phyloP scores from a whole-genome alignment of 2,113 vertebrate species.

The Pollimyrus isidori region DNA sequence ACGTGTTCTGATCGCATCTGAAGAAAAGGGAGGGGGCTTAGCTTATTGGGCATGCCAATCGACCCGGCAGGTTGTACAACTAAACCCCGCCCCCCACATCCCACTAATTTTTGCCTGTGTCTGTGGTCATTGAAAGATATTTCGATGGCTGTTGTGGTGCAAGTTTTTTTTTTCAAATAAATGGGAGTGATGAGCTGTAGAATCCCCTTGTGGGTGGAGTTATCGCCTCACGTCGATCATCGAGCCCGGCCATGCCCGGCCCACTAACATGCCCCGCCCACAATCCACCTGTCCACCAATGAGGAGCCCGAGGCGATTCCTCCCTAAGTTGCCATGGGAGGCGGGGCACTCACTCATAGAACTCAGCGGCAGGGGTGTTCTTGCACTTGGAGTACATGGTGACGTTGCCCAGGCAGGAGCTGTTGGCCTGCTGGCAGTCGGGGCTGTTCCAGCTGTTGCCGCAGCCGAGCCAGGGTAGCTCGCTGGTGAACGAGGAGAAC shows the following conservation, averaged over 20 bases:
- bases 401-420: slow-evolving; percentile 67
- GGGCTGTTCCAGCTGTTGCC: slow-evolving; percentile 83
- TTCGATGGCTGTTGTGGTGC: not conserved
- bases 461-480: slow-evolving; percentile 85
- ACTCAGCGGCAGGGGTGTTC: slow-evolving; percentile 88
- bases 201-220: not conserved
- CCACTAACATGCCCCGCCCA: not conserved
- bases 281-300: not conserved
- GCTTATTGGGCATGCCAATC: not conserved
- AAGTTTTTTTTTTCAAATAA: not conserved
- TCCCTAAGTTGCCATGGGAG: not conserved
- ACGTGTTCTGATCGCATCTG: not conserved
- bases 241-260: not conserved
- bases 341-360: slow-evolving; percentile 83
- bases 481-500: slow-evolving; percentile 81
- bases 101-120: not conserved
- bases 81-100: no score
- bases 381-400: slow-evolving; percentile 87
- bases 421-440: slow-evolving; percentile 76
- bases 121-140: not conserved
- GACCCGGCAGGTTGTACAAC: not conserved
- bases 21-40: not conserved
- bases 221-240: not conserved
- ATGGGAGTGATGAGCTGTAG: not conserved
- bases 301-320: not conserved